Evolutionary conservation across 2,888 invertebrate genomes (phyloP), one percentile per base, ranked within the genome.

Genomic region (Eilema depressum): DNA sequence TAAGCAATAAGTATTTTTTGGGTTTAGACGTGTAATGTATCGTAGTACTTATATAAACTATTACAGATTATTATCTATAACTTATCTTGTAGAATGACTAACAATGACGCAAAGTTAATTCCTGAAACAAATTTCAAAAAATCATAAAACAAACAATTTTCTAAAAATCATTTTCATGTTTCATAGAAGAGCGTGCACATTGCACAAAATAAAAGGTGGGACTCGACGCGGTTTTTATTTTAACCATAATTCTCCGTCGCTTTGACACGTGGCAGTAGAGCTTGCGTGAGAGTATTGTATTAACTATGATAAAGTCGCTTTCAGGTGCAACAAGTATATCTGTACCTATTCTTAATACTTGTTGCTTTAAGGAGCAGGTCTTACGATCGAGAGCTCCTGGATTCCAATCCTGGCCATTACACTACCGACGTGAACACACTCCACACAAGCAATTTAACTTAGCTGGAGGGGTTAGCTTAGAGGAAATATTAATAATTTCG

Each of bases 91-190:
- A 7, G 12, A 47, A 47, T 47, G 7, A 47, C 7, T 5, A 7
- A 47, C 41, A 17, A 41, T 41, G 41, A 41, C 17, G 41, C 41
- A 47, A 47, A 47, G 47, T 5, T 5, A 7, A 53, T n/a, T n/a
- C 10, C 10, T 53, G 3, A 41, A 41, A 14, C 41, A 17, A 41
- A 53, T n/a, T 20, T 1, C 1, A 20, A 53, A 53, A 20, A 53
- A 2, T 4, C n/a, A 2, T 53, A 10, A 53, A 53, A 53, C 53
- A 53, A 47, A 53, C n/a, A 53, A 53, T 7, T 8, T 10, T 53
- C n/a, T 53, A n/a, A 53, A 53, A 53, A 53, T n/a, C 53, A 53
- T 53, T 53, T 53, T 53, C 53, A 53, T 53, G 53, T 53, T 53
- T 53, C 53, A 53, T 53, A 53, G 47, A 47, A 53, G n/a, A 53